Evolutionary conservation across 2,797 vertebrate genomes (phyloP), one percentile per base, ranked within the genome.

Genomic region (Ciconia nigra): DNA sequence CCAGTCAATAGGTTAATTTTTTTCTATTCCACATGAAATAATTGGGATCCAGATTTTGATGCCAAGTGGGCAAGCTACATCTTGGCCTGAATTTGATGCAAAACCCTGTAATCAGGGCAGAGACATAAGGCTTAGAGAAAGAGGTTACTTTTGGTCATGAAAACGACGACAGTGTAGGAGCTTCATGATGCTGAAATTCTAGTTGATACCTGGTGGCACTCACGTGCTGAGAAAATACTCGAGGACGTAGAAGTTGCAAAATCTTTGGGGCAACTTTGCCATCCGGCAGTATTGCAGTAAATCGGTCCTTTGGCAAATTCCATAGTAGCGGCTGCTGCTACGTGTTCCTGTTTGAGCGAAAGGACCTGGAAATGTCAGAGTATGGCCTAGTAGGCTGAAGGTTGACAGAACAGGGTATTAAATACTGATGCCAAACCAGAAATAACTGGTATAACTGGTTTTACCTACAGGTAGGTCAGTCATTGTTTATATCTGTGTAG

Each of bases 191-290:
- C 25, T 57, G 62, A 58, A 63, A 46, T 31, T 44, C 33, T 39
- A 13, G 14, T 35, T 1, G 4, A 18, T 55, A 12, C 15, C 15
- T 51, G 15, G 11, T 42, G 39, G 13, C 47, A 19, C 21, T 51
- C 13, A 8, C 0, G 1, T 35, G 6, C 52, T 11, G 13, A n/a
- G 59, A 39, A 41, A 37, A 10, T 29, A 16, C 2, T 29, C 0
- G 3, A n/a, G 66, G 59, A 49, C 25, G 20, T 6, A 11, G 16
- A 66, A 26, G 26, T 7, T 37, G 22, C 16, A 16, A 7, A 1
- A 28, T 35, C 4, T 46, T 58, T 35, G 29, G 11, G 37, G 28
- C 1, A 7, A 17, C 41, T 69, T 59, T 31, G 21, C 47, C n/a
- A 35, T 2, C n/a, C 49, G 42, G 42, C 9, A 13, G 7, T 0